Conservation (phyloP, 2,888 invertebrate genomes). For the Strigamia transsilvanica region DNA sequence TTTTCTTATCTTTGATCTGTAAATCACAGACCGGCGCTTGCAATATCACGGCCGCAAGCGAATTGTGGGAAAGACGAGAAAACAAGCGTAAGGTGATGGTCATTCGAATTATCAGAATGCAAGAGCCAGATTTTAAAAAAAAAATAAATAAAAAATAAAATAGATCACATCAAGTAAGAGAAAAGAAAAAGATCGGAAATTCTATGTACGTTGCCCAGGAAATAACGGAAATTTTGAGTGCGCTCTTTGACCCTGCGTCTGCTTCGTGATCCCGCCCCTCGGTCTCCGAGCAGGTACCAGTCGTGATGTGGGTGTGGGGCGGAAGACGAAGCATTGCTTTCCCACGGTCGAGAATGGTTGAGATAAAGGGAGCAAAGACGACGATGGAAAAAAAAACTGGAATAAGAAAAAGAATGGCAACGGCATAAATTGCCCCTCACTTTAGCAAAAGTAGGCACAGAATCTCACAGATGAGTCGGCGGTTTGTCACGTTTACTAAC, state of each 20-base stretch:
- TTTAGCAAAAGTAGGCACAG: background rate
- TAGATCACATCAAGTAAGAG: background rate
- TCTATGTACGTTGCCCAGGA: background rate
- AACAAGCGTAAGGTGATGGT: background rate
- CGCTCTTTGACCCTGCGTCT: slow-evolving; percentile 42
- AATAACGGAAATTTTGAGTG: slow-evolving; percentile 16
- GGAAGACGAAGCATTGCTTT: slow-evolving; percentile 42
- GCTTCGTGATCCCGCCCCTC: slow-evolving; percentile 20
- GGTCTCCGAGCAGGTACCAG: slow-evolving; percentile 38
- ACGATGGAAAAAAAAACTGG: slow-evolving; percentile 25
- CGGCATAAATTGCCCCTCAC: slow-evolving; percentile 11
- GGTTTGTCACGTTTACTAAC: background rate
- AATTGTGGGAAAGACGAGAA: background rate
- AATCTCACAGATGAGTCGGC: background rate
- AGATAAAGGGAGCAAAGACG: slow-evolving; percentile 24
- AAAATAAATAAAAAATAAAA: background rate
- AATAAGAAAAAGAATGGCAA: slow-evolving; percentile 35
- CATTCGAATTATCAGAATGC: background rate
- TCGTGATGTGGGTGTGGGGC: slow-evolving; percentile 48
- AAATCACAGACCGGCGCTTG: slow-evolving; percentile 22
- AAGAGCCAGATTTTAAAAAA: background rate
- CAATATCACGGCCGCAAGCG: slow-evolving; percentile 33
- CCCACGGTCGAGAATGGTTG: slow-evolving; percentile 27
- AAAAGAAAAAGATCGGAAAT: slow-evolving; percentile 38
- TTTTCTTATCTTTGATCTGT: slow-evolving; percentile 40